These are phyloP conservation scores for Parazoanthus darwini DNA, from an alignment of 92 coral and sea anemone species.

Conservation along the genomic window DNA sequence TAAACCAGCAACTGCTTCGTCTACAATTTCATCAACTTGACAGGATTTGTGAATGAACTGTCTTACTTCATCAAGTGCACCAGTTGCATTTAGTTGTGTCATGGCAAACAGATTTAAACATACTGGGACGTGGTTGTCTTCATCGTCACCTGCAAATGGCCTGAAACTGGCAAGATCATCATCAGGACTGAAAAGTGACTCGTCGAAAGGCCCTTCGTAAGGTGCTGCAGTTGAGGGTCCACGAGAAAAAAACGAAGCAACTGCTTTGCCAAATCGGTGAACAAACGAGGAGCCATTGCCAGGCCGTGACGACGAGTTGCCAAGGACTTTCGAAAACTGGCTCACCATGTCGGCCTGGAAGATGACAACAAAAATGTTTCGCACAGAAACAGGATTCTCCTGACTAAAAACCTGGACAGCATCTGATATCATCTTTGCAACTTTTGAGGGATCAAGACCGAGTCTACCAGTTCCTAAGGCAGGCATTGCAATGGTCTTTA, in stretches of 20 bases:
- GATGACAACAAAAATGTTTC: conserved; percentile 64
- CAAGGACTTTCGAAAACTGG: not conserved
- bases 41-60: conserved; percentile 1
- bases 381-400: conserved; percentile 45
- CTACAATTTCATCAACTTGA: conserved; percentile 6
- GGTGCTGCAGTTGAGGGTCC: not conserved
- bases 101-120: conserved; percentile 28
- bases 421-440: conserved; percentile 57
- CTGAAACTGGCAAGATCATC: not conserved
- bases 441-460: conserved; percentile 35
- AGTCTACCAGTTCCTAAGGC: conserved; percentile 77
- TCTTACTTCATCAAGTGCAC: not conserved
- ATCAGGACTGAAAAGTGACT: not conserved
- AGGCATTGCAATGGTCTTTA: conserved; percentile 64
- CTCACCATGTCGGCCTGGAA: conserved; percentile 38
- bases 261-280: not conserved
- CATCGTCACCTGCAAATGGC: not conserved
- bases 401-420: conserved; percentile 57
- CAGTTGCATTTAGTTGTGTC: not conserved
- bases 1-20: conserved; percentile 10
- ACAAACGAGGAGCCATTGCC: not conserved
- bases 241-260: not conserved
- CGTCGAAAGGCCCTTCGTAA: not conserved
- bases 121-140: not conserved
- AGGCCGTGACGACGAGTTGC: not conserved